Evolutionary conservation across 2,113 vertebrate species (phyloP).

Genomic region (Urocolius indicus): DNA sequence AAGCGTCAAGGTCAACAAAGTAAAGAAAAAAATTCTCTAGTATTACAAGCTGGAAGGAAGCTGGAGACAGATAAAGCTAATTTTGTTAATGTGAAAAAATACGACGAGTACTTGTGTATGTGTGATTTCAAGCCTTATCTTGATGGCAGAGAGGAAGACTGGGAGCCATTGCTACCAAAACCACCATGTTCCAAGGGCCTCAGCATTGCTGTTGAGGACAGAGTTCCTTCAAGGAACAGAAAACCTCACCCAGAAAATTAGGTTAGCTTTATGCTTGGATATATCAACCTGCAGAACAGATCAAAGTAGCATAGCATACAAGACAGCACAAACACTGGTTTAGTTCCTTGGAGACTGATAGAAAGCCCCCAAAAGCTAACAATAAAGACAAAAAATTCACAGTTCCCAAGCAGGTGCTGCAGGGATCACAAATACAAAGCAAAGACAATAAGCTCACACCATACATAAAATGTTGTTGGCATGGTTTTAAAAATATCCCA

Average conservation of each 20-base stretch:
- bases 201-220: neutral
- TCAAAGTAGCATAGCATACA: neutral
- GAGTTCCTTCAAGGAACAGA: neutral
- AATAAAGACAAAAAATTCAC: neutral
- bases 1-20: neutral
- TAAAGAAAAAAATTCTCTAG: neutral
- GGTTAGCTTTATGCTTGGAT: neutral
- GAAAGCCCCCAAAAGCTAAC: neutral
- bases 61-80: neutral
- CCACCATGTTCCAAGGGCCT: neutral
- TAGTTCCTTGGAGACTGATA: neutral
- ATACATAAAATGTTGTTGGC: neutral
- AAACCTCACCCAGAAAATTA: neutral
- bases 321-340: neutral
- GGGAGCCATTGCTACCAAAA: neutral
- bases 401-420: neutral
- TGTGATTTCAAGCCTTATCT: neutral
- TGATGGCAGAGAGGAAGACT: neutral
- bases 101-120: neutral
- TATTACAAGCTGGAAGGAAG: neutral
- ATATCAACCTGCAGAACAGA: neutral
- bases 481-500: neutral
- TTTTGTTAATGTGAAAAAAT: neutral
- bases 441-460: neutral
- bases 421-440: neutral